Conservation (phyloP, 2,113 vertebrate species). For the Psophia crepitans region DNA sequence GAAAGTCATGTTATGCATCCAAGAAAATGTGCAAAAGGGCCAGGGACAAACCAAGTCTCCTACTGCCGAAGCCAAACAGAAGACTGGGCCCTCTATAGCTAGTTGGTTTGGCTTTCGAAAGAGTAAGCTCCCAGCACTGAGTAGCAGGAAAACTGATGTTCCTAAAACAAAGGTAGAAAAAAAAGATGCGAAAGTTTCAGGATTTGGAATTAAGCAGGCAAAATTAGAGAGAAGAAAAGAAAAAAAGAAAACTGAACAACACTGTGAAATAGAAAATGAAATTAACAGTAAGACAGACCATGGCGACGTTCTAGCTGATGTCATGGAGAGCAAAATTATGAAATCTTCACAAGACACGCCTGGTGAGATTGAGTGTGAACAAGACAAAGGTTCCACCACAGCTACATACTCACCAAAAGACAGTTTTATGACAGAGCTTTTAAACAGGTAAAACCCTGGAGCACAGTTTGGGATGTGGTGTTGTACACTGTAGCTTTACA, state of each 20-base stretch:
- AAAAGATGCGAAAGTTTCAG: conserved; percentile 83
- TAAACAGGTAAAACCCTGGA: conserved; percentile 80
- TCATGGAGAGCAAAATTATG: conserved; percentile 30
- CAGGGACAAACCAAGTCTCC: conserved; percentile 82
- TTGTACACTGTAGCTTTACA: background rate
- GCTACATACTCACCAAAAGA: conserved; percentile 78
- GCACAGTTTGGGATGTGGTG: background rate
- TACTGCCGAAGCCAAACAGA: conserved; percentile 77
- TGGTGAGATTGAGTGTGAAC: conserved; percentile 39
- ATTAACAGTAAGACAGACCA: conserved; percentile 57
- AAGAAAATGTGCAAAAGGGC: conserved; percentile 88
- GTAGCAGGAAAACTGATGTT: conserved; percentile 79
- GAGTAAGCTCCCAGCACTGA: conserved; percentile 86
- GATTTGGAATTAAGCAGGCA: conserved; percentile 80
- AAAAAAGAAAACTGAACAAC: conserved; percentile 80
- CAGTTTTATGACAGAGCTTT: conserved; percentile 84
- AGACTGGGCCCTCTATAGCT: conserved; percentile 83
- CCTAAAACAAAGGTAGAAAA: conserved; percentile 84
- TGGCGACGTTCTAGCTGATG: conserved; percentile 53
- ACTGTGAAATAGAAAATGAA: conserved; percentile 72
- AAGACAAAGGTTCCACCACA: conserved; percentile 27
- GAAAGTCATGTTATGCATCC: conserved; percentile 94
- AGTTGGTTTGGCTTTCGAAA: conserved; percentile 92
- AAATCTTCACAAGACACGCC: conserved; percentile 2
- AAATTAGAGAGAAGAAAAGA: conserved; percentile 87